Conservation (phyloP, 2,888 invertebrate species). For the Oligia fasciuncula region DNA sequence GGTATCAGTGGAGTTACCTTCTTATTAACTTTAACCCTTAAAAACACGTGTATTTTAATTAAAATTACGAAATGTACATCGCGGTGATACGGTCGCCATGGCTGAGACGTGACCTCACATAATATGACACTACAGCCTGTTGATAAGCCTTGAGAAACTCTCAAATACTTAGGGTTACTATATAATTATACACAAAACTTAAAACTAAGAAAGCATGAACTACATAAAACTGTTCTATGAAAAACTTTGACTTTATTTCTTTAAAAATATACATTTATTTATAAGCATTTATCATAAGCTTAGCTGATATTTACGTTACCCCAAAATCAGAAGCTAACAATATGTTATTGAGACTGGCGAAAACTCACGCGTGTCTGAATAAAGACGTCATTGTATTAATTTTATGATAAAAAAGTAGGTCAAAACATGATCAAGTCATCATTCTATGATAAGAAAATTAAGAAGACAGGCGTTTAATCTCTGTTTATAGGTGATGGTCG, state of each 20-base stretch:
- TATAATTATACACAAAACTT: too few relatives aligned
- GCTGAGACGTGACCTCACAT: constrained; percentile 60
- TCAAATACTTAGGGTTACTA: constrained; percentile 15
- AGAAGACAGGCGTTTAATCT: not conserved
- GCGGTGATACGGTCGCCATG: constrained; percentile 16
- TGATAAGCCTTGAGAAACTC: constrained; percentile 55
- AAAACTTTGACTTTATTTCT: too few relatives aligned
- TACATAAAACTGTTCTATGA: too few relatives aligned
- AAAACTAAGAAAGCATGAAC: not conserved
- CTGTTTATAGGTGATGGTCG: not conserved
- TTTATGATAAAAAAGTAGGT: constrained; percentile 13
- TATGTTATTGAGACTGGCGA: not conserved
- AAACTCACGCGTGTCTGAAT: not conserved
- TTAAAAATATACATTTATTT: too few relatives aligned
- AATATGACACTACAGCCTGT: constrained; percentile 38
- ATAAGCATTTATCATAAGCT: too few relatives aligned
- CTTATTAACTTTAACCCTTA: constrained; percentile 5
- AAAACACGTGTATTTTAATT: constrained; percentile 50
- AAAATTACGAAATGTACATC: constrained; percentile 43
- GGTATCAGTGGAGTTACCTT: not conserved
- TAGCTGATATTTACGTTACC: not conserved
- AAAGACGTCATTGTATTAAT: not conserved
- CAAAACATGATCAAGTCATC: constrained; percentile 3
- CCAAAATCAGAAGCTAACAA: not conserved
- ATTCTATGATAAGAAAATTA: constrained; percentile 14